Evolutionary conservation across 2,113 vertebrate genomes (phyloP).

Genomic region (Chlamydotis undulata): DNA sequence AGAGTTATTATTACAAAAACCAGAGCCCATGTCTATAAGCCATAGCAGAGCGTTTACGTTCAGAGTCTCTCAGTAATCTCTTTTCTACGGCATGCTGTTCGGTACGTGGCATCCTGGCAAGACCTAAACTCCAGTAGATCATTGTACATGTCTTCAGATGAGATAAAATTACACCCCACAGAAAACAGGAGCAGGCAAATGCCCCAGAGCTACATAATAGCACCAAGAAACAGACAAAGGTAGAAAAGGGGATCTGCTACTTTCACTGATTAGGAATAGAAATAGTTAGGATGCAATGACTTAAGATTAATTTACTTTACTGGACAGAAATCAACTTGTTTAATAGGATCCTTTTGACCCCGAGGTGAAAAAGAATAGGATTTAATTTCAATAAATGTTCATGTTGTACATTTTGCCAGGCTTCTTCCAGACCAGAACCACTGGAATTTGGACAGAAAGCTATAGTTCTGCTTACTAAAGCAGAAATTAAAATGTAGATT

Average conservation of each 20-base stretch:
- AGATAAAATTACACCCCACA: background rate
- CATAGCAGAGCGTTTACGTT: background rate
- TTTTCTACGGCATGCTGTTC: background rate
- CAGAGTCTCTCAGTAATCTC: background rate
- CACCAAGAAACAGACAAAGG: background rate
- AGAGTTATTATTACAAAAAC: background rate
- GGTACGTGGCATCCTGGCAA: background rate
- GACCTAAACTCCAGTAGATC: background rate
- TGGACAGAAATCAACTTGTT: background rate
- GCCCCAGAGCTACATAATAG: background rate
- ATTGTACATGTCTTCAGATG: background rate
- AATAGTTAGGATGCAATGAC: background rate
- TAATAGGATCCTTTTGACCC: background rate
- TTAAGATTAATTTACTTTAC: background rate
- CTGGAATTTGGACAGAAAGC: background rate
- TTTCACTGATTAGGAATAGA: background rate
- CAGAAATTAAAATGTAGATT: background rate
- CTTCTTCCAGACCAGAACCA: background rate
- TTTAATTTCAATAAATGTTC: background rate
- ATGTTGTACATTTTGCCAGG: background rate
- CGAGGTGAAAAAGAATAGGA: background rate
- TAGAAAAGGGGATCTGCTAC: background rate
- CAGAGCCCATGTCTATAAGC: background rate
- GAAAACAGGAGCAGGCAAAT: background rate
- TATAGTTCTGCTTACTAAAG: background rate